phyloP scores from a whole-genome alignment of 2,797 vertebrate genomes.

The Antennarius maculatus region DNA sequence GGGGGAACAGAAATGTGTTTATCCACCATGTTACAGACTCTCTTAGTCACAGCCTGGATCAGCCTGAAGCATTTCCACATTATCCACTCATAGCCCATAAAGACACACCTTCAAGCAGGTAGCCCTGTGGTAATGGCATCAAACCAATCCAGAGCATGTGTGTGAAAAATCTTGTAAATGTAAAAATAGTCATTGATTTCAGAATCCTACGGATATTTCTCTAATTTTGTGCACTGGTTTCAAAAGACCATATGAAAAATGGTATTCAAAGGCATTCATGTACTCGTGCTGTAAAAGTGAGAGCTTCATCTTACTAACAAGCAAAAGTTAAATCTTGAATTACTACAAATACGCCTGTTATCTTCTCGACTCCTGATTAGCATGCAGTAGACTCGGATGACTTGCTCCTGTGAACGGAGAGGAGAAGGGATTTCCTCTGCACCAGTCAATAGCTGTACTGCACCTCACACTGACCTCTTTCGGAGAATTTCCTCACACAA shows the following conservation, averaged over 20 bases:
- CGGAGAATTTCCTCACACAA: constrained; percentile 27
- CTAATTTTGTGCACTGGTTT: constrained; percentile 8
- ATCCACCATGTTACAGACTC: too few relatives aligned
- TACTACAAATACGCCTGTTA: constrained; percentile 39
- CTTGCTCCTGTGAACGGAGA: constrained; percentile 58
- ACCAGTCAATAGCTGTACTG: constrained; percentile 65
- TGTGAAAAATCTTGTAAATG: not conserved
- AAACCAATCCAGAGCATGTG: too few relatives aligned
- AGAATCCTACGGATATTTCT: not conserved
- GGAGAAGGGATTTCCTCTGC: constrained; percentile 77
- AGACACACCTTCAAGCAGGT: too few relatives aligned
- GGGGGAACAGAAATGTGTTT: too few relatives aligned
- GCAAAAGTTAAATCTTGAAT: constrained; percentile 46
- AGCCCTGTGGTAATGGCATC: too few relatives aligned
- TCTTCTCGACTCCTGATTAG: constrained; percentile 70
- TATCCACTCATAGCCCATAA: too few relatives aligned
- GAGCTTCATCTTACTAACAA: constrained; percentile 16
- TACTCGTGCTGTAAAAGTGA: constrained; percentile 25
- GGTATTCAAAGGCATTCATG: constrained; percentile 21
- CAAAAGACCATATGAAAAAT: constrained; percentile 2
- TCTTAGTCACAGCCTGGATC: too few relatives aligned
- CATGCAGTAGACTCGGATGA: constrained; percentile 64
- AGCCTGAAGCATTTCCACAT: too few relatives aligned
- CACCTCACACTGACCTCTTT: constrained; percentile 56
- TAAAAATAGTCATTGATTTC: not conserved